Evolutionary conservation across 64 coral and sea anemone genomes (phyloP).

Genomic region (Cladopsammia gracilis): DNA sequence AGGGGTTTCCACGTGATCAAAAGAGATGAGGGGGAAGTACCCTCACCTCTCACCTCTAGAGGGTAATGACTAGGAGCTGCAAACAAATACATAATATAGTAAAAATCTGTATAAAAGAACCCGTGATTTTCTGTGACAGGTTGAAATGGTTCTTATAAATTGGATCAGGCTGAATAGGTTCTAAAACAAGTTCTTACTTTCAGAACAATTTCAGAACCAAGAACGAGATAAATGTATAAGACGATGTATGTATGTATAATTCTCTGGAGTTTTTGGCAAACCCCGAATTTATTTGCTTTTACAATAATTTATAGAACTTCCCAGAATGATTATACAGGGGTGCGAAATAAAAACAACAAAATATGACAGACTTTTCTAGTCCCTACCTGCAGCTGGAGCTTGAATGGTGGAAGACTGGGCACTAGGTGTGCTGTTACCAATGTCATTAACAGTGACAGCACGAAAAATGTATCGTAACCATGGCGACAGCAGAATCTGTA

Average conservation of each 20-base stretch:
- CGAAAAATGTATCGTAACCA: slow-evolving; percentile 57
- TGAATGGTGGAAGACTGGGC: slow-evolving; percentile 15
- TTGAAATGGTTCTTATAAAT: too few relatives aligned
- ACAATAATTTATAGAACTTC: too few relatives aligned
- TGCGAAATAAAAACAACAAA: neutral
- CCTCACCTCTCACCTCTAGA: slow-evolving; percentile 9
- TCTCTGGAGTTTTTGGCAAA: too few relatives aligned
- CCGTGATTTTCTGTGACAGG: neutral
- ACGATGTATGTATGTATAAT: too few relatives aligned
- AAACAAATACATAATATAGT: neutral
- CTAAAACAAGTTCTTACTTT: too few relatives aligned
- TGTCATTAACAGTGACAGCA: slow-evolving; percentile 45
- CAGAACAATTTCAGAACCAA: too few relatives aligned
- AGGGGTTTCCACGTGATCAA: slow-evolving; percentile 70
- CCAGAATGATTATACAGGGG: neutral
- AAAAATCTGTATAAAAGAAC: too few relatives aligned
- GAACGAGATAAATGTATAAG: too few relatives aligned
- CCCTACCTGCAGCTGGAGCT: slow-evolving; percentile 40
- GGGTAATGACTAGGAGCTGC: slow-evolving; percentile 46
- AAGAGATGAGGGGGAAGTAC: slow-evolving; percentile 18
- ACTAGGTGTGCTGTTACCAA: slow-evolving; percentile 65
- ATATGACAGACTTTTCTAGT: too few relatives aligned
- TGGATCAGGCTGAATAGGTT: too few relatives aligned
- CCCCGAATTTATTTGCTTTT: too few relatives aligned
- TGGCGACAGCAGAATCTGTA: slow-evolving; percentile 40